phyloP scores from a whole-genome alignment of 2,888 invertebrate species.

The Brachynemurus nebulosus region DNA sequence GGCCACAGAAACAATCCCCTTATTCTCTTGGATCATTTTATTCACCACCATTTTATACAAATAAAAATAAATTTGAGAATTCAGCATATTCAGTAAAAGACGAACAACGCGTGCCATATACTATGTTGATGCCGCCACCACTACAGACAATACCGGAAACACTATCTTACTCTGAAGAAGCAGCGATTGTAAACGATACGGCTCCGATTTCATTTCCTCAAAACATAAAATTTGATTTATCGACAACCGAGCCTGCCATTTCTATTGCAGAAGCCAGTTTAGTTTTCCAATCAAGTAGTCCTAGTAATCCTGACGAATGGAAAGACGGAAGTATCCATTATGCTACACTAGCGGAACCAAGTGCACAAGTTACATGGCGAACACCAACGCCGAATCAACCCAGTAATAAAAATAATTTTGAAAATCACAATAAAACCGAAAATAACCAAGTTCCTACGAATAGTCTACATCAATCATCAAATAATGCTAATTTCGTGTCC shows the following conservation, averaged over 20 bases:
- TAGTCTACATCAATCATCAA: background rate
- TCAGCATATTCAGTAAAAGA: constrained; percentile 38
- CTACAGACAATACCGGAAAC: constrained; percentile 29
- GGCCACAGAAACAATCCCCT: constrained; percentile 26
- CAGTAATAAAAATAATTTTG: background rate
- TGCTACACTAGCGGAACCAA: constrained; percentile 23
- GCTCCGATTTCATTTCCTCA: constrained; percentile 10
- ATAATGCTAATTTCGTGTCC: background rate
- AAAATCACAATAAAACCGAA: background rate
- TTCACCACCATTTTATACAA: constrained; percentile 24
- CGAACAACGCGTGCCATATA: constrained; percentile 41
- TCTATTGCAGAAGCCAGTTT: constrained; percentile 49
- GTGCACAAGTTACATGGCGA: constrained; percentile 27
- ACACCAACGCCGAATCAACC: constrained; percentile 17
- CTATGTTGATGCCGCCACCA: constrained; percentile 56
- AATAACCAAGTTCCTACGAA: background rate
- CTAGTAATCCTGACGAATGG: constrained; percentile 34
- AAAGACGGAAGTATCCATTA: constrained; percentile 22
- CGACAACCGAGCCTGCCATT: constrained; percentile 27
- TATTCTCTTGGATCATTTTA: constrained; percentile 32
- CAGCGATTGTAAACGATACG: constrained; percentile 11
- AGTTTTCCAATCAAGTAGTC: constrained; percentile 47
- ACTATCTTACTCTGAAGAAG: constrained; percentile 17
- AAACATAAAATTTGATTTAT: constrained; percentile 11
- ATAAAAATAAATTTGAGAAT: constrained; percentile 33